These are phyloP conservation scores for Melanostoma scalare DNA, from an alignment of 2,888 invertebrate species.

Conservation along the genomic window DNA sequence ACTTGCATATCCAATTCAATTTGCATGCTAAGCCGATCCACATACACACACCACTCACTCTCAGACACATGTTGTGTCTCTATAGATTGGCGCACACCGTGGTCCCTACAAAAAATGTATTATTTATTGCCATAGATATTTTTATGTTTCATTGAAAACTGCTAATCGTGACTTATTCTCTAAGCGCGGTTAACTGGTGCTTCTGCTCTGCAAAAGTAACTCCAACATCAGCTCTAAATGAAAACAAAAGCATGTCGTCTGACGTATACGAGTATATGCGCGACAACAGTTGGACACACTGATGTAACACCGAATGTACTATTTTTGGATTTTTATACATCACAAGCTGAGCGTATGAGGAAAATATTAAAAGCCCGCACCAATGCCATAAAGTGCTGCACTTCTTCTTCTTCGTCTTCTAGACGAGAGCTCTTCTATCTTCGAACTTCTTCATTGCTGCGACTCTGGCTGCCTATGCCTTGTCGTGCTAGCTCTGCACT, in stretches of 20 bases:
- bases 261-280: slow-evolving; percentile 6
- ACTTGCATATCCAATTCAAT: slow-evolving; percentile 71
- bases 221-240: slow-evolving; percentile 34
- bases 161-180: slow-evolving; percentile 72
- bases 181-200: slow-evolving; percentile 67
- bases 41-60: slow-evolving; percentile 8
- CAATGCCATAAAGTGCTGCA: slow-evolving; percentile 32
- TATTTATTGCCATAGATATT: slow-evolving; percentile 76
- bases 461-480: slow-evolving; percentile 18
- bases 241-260: slow-evolving; percentile 66
- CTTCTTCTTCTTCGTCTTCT: slow-evolving; percentile 25
- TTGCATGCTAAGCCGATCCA: slow-evolving; percentile 57
- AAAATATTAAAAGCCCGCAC: slow-evolving; percentile 60
- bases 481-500: slow-evolving; percentile 51
- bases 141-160: slow-evolving; percentile 76
- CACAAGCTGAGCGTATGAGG: slow-evolving; percentile 47
- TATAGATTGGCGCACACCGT: slow-evolving; percentile 35
- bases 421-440: slow-evolving; percentile 23
- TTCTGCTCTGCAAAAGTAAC: slow-evolving; percentile 9
- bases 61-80: slow-evolving; percentile 44
- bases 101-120: slow-evolving; percentile 74
- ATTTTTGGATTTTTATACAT: slow-evolving; percentile 56
- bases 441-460: not conserved
- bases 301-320: slow-evolving; percentile 58
- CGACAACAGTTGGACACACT: slow-evolving; percentile 49